Base-by-base conservation (phyloP, 2,113 vertebrate species). In the Sinocyclocheilus anshuiensis region DNA sequence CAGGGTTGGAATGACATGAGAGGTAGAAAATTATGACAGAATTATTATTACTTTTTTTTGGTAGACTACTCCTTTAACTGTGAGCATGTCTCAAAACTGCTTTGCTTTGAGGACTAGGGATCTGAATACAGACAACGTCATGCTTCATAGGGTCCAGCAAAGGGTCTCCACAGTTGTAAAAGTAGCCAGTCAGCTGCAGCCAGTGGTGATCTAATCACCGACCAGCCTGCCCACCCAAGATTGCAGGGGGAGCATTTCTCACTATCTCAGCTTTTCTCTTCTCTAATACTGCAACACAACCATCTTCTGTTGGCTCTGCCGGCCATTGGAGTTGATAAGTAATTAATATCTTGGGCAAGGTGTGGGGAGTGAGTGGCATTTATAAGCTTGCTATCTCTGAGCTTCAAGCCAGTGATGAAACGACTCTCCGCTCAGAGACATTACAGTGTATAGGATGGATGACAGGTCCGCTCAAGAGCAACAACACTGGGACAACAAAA, bases 221-320 rank as follows among this genome's bases (percentile, higher is more conserved):
- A n/a, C 8, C 26, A 55, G 65, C 48, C 50, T 71, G 81, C 65
- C 45, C 26, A 72, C 79, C 79, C 26, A 81, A 76, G 79, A 65
- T 76, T 86, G 57, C 42, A 63, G 55, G 12, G 65, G 77, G 77
- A 81, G 67, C 81, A 85, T 86, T 87, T 90, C 81, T 88, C 57
- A 22, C 71, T 63, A 77, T 74, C 88, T 89, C 84, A 89, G 86
- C 88, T 86, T 33, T 89, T 90, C 84, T 39, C 72, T 65, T 84
- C 36, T 71, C 4, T 71, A 50, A 50, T 0, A 9, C 61, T 18
- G 24, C 24, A 36, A 69, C 61, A 9, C 18, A 16, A 36, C 76
- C 78, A 63, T 74, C 65, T 75, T 83, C 53, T 71, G 16, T 72
- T 36, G n/a, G 57, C 83, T 72, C 45, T 16, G 5, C 26, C 26